These are phyloP conservation scores for Bombus pascuorum DNA, from an alignment of 1,140 invertebrate genomes.

Conservation along the genomic window DNA sequence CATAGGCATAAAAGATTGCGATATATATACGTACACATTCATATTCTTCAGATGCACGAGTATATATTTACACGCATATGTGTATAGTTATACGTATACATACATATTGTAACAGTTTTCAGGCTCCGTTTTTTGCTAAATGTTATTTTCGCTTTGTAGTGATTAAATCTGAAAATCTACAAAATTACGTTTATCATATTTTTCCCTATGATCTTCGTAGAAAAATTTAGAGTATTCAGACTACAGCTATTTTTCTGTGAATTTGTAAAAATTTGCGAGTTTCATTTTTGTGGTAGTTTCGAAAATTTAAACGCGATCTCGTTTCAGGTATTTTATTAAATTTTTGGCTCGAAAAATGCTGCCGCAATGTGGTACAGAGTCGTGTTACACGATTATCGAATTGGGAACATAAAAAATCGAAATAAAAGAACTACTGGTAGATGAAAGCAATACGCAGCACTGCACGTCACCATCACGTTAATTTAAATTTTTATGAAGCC, in stretches of 20 bases:
- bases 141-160: too few species aligned
- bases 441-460: not conserved
- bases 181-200: not conserved
- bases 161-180: not conserved
- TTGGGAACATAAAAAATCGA: not conserved
- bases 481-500: slow-evolving; percentile 22
- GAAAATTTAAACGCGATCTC: not conserved
- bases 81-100: too few species aligned
- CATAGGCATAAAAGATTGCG: too few species aligned
- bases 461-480: not conserved
- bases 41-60: too few species aligned
- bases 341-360: not conserved
- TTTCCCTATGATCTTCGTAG: not conserved
- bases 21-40: too few species aligned
- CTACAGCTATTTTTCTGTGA: not conserved
- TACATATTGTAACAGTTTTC: too few species aligned
- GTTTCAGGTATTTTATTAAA: not conserved
- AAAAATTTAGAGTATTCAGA: not conserved
- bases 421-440: not conserved
- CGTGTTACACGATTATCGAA: not conserved
- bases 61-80: too few species aligned
- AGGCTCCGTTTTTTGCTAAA: too few species aligned
- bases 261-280: not conserved
- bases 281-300: not conserved
- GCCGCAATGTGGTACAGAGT: not conserved